Base-by-base conservation (phyloP, 23 tunicate genomes). In the Halocynthia aurantium region DNA sequence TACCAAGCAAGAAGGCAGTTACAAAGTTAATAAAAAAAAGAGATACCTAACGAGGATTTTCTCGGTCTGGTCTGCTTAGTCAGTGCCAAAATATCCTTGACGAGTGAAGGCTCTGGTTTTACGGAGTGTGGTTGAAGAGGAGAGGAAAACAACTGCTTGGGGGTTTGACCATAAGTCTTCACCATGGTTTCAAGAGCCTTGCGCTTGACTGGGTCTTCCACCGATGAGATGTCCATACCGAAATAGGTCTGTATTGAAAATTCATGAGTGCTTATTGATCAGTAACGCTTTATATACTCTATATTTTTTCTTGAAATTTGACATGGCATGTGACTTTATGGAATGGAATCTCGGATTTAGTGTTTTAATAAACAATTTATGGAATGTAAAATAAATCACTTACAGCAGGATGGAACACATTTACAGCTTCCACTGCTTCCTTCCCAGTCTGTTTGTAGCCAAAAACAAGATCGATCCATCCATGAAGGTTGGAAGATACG, bases 131-230 rank as follows among this genome's bases (percentile, higher is more conserved):
- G 67, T 6, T 89, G 94, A 53, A 87, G 98, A 7, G 98, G 98
- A 7, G 64, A 8, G 31, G 85, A 69, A 72, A 93, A 93, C 50
- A 93, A 76, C 78, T 84, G 82, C 66, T 87, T 93, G 17, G 98
- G 98, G 58, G 98, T 93, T 76, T 93, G 98, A 62, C 98, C 98
- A 76, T 93, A 93, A 5, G 98, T 93, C 69, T 93, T 93, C 67
- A 93, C 86, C 98, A 93, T 93, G n/a, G 98, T 93, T 78, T 93
- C 94, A 64, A 93, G 73, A 9, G 98, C 98, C 50, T 68, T 84
- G 8, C 98, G 80, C 73, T 87, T 88, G 50, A 93, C 90, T 0
- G 98, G 94, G 55, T 93, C 98, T 18, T 80, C 86, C 17, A 83
- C 89, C 15, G 88, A 77, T 6, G 84, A 61, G 10, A 82, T 60